These are phyloP conservation scores for Blastobasis lacticolella DNA, from an alignment of 2,888 invertebrate species.

Conservation along the genomic window DNA sequence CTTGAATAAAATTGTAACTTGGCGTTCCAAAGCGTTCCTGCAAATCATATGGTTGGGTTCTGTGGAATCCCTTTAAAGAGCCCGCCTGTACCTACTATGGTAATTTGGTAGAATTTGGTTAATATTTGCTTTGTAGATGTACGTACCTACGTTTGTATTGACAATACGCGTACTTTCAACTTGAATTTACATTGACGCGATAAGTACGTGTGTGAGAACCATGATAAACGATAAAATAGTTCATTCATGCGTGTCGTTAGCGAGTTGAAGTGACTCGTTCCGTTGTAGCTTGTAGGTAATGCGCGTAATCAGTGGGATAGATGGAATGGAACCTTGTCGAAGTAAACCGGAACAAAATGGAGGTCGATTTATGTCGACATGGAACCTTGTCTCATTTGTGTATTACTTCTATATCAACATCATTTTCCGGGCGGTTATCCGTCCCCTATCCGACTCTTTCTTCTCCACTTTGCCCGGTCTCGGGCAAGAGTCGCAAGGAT, in stretches of 20 bases:
- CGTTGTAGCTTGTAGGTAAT: not conserved
- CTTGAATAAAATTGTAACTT: conserved; percentile 1
- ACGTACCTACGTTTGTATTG: not conserved
- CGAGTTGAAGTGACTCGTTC: not conserved
- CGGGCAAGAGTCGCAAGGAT: too few species aligned
- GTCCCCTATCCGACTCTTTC: too few species aligned
- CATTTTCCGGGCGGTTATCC: too few species aligned
- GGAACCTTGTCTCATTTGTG: too few species aligned
- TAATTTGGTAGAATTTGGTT: not conserved
- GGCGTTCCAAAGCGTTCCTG: conserved; percentile 20
- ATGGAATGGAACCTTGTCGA: too few species aligned
- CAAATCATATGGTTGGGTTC: conserved; percentile 26
- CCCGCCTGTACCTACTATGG: conserved; percentile 7
- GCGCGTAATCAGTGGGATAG: not conserved
- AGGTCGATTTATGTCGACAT: too few species aligned
- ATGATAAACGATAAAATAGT: not conserved
- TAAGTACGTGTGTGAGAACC: not conserved
- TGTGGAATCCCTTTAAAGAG: conserved; percentile 18
- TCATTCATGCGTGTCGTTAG: too few species aligned
- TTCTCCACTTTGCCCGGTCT: too few species aligned
- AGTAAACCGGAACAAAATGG: too few species aligned
- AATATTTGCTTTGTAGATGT: not conserved
- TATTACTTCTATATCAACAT: too few species aligned
- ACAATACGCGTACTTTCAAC: not conserved
- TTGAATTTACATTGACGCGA: not conserved